phyloP scores from a whole-genome alignment of 1,140 invertebrate genomes.

The Armadillidium nasatum region DNA sequence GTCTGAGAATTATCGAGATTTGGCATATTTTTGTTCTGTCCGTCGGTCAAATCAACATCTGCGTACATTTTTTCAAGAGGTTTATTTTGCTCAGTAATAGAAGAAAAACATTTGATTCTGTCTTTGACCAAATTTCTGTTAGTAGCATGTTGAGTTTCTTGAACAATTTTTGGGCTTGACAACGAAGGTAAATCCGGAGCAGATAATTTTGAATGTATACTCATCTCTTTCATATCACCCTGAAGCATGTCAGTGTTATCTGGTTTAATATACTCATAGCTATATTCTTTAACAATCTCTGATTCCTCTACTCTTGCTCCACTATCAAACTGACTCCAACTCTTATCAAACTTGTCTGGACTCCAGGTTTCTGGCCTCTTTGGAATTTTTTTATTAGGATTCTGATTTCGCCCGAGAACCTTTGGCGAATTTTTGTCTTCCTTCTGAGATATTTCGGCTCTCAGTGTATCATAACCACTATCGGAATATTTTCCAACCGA shows the following conservation, averaged over 20 bases:
- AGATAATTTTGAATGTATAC: conserved; percentile 31
- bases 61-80: neutral
- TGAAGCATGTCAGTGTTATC: conserved; percentile 29
- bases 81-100: neutral
- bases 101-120: conserved; percentile 54
- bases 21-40: neutral
- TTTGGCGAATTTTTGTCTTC: conserved; percentile 25
- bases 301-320: conserved; percentile 33
- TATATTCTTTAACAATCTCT: conserved; percentile 39
- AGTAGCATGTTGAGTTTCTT: conserved; percentile 46
- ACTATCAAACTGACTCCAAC: conserved; percentile 26
- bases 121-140: conserved; percentile 55
- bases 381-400: neutral
- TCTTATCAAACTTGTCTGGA: conserved; percentile 41
- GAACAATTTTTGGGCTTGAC: conserved; percentile 42
- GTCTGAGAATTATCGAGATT: conserved; percentile 7
- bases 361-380: conserved; percentile 44
- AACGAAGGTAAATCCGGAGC: conserved; percentile 27
- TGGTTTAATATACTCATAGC: conserved; percentile 41
- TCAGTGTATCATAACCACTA: conserved; percentile 51
- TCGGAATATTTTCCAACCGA: conserved; percentile 47
- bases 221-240: conserved; percentile 28
- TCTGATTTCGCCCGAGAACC: neutral
- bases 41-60: neutral
- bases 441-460: conserved; percentile 41